Percentiles rank a stretch among this genome's conserved stretches.
Evolutionary conservation across 2,113 vertebrate species (phyloP).

Genomic region (Phasianus colchicus): DNA sequence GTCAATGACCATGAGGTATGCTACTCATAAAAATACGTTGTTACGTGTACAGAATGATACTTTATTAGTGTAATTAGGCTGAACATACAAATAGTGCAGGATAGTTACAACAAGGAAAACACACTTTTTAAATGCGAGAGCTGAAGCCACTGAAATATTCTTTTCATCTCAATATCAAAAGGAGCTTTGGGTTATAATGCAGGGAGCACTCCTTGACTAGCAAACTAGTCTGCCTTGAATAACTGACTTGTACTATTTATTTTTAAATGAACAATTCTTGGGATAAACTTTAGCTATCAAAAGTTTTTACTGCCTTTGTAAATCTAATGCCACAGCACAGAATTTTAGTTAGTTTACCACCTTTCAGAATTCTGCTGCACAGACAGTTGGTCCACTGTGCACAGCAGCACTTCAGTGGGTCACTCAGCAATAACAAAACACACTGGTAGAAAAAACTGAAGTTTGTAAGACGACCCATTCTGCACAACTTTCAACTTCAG

Average conservation of each 20-base stretch:
- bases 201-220: not conserved
- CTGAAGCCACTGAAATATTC: constrained; percentile 16
- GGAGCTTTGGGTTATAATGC: not conserved
- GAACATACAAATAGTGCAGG: constrained; percentile 33
- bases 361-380: not conserved
- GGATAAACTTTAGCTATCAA: not conserved
- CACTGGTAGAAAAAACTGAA: not conserved
- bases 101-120: not conserved
- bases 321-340: not conserved
- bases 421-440: not conserved
- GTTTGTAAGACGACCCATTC: not conserved
- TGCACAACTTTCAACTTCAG: not conserved
- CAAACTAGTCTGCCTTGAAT: not conserved
- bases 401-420: not conserved
- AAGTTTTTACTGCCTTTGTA: not conserved
- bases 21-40: constrained; percentile 31
- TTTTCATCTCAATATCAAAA: not conserved
- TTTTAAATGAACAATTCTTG: not conserved
- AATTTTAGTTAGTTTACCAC: not conserved
- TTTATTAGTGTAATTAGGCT: constrained; percentile 63
- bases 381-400: not conserved
- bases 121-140: not conserved
- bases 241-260: not conserved
- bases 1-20: constrained; percentile 40
- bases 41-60: not conserved